These are phyloP conservation scores for Pseudopleuronectes americanus DNA, from an alignment of 2,797 vertebrate species.

Conservation along the genomic window DNA sequence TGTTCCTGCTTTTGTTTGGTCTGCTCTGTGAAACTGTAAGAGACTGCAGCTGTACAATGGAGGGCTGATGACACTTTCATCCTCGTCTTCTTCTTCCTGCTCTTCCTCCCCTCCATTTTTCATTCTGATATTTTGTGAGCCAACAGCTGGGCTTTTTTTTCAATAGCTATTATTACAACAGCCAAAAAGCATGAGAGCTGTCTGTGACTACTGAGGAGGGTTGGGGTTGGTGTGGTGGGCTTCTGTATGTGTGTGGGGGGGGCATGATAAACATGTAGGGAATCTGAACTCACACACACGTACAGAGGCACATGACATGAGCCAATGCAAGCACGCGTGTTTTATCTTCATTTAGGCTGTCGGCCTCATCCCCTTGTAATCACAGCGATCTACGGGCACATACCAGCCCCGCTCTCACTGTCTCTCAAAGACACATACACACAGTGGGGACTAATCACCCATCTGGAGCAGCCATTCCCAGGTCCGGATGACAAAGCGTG, in stretches of 20 bases:
- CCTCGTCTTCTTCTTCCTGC: constrained; percentile 33
- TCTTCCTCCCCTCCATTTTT: constrained; percentile 55
- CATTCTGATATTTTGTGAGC: constrained; percentile 66
- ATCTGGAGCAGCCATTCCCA: constrained; percentile 71
- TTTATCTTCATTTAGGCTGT: constrained; percentile 68
- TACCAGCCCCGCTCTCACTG: constrained; percentile 26
- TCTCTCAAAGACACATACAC: constrained; percentile 52
- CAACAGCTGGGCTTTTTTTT: constrained; percentile 56
- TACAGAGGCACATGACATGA: constrained; percentile 37
- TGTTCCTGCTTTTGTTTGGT: constrained; percentile 69
- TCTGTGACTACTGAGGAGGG: constrained; percentile 11
- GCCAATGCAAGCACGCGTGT: constrained; percentile 40
- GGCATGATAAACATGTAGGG: constrained; percentile 40
- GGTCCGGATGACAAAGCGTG: constrained; percentile 69
- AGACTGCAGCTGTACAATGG: constrained; percentile 67
- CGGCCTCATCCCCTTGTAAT: constrained; percentile 47
- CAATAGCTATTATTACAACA: constrained; percentile 70
- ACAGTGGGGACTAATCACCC: constrained; percentile 75
- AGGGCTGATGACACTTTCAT: constrained; percentile 59
- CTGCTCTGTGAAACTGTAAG: constrained; percentile 53
- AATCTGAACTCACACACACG: constrained; percentile 24
- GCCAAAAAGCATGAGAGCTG: constrained; percentile 66
- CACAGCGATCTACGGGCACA: constrained; percentile 51
- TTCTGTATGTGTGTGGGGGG: neutral
- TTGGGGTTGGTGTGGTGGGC: neutral